A percentile compares a stretch with the other conserved stretches of the same genome.
Conservation (phyloP, 2,888 invertebrate species). For the Tetanocera ferruginea region DNA sequence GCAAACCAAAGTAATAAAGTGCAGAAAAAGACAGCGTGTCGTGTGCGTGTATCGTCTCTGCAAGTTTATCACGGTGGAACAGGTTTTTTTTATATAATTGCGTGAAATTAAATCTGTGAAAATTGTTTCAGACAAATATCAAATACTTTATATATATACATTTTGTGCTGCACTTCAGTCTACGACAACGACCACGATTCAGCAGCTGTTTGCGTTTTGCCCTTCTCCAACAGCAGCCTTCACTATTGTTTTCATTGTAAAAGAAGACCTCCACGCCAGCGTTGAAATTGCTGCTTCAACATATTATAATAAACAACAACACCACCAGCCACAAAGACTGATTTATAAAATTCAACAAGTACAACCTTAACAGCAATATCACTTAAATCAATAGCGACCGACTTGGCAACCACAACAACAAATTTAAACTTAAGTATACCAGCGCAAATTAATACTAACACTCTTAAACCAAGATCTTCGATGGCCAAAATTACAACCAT, state of each 20-base stretch:
- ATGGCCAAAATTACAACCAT: conserved; percentile 50
- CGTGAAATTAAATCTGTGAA: too few relatives aligned
- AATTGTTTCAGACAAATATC: too few relatives aligned
- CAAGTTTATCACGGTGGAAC: background rate
- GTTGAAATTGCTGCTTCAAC: too few relatives aligned
- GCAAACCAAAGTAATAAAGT: conserved; percentile 38
- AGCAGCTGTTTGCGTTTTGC: too few relatives aligned
- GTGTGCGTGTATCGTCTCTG: background rate
- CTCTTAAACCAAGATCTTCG: conserved; percentile 57
- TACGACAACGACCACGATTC: too few relatives aligned
- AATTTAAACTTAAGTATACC: conserved; percentile 6
- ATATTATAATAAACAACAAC: conserved; percentile 34
- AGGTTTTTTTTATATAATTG: too few relatives aligned
- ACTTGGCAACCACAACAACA: background rate
- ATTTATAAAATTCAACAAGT: conserved; percentile 36
- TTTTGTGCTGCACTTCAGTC: too few relatives aligned
- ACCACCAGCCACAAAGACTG: conserved; percentile 37
- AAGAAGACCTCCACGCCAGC: too few relatives aligned
- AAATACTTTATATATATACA: too few relatives aligned
- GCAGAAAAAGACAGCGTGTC: conserved; percentile 25
- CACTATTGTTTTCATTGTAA: too few relatives aligned
- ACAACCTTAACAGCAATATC: conserved; percentile 37
- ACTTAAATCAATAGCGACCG: conserved; percentile 25
- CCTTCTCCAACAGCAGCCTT: too few relatives aligned
- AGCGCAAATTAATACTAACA: background rate